phyloP scores from a whole-genome alignment of 2,113 vertebrate species.

The Corythaixoides concolor region DNA sequence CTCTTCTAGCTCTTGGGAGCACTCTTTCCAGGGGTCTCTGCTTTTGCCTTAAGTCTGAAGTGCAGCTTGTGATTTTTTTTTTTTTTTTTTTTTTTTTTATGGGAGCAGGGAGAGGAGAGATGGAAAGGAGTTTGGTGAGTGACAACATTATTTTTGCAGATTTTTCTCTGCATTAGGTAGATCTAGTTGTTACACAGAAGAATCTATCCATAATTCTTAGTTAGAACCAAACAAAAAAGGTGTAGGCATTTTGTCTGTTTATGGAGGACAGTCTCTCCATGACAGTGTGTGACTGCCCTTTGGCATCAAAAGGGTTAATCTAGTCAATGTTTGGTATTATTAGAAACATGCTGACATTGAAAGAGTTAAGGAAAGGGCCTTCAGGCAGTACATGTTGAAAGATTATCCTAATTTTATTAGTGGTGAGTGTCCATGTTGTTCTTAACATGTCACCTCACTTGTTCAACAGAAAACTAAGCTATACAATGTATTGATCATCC shows the following conservation, averaged over 20 bases:
- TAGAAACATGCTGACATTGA: slow-evolving; percentile 16
- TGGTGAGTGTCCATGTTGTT: slow-evolving; percentile 57
- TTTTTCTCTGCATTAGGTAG: background rate
- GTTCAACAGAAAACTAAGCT: slow-evolving; percentile 74
- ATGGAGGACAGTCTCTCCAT: background rate
- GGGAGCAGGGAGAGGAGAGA: rapidly evolving
- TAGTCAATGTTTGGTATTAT: background rate
- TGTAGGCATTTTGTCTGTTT: background rate
- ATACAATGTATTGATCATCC: slow-evolving; percentile 82
- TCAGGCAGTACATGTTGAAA: slow-evolving; percentile 57
- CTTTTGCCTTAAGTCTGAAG: background rate
- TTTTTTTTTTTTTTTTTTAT: background rate
- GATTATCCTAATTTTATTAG: slow-evolving; percentile 67
- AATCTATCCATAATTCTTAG: background rate
- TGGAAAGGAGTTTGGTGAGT: background rate
- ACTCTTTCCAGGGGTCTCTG: background rate
- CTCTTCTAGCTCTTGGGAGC: background rate
- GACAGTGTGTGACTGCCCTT: background rate
- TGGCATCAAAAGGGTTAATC: slow-evolving; percentile 19
- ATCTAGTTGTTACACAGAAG: background rate
- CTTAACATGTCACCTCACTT: slow-evolving; percentile 62
- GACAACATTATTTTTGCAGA: background rate
- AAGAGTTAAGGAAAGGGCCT: slow-evolving; percentile 56
- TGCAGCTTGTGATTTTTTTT: background rate
- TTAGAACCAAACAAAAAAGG: background rate